Percentiles rank a stretch among this genome's conserved stretches.
Evolutionary conservation across 2,797 vertebrate genomes (phyloP).

Genomic region (Tauraco hartlaubi): DNA sequence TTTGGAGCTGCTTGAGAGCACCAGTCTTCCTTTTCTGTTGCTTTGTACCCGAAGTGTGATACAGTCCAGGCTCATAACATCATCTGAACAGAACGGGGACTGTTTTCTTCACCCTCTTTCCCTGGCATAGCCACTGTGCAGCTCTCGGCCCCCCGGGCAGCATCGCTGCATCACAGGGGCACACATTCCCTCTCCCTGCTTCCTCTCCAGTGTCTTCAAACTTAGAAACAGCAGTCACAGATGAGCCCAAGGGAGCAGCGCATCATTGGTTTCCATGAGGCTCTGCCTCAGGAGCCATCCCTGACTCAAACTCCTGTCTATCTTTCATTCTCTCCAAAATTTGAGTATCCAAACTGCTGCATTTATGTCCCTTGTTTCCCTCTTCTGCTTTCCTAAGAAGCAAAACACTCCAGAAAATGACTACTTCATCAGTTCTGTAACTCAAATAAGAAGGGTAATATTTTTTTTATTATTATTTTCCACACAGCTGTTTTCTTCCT

Average conservation of each 20-base stretch:
- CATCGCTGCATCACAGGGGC: neutral
- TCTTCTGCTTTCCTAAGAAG: constrained; percentile 40
- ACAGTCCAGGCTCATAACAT: neutral
- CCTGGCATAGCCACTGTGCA: neutral
- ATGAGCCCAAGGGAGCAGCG: neutral
- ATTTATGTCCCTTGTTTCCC: neutral
- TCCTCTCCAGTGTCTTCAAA: neutral
- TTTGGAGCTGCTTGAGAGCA: neutral
- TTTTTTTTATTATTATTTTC: constrained; percentile 47
- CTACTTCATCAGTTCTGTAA: constrained; percentile 64
- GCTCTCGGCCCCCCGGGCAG: neutral
- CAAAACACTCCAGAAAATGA: constrained; percentile 19
- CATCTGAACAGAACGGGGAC: neutral
- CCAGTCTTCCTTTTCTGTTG: neutral
- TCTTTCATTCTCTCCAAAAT: neutral
- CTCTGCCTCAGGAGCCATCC: neutral
- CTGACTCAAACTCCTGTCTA: neutral
- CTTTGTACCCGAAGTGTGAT: neutral
- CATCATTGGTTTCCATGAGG: neutral
- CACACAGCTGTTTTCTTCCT: constrained; percentile 58
- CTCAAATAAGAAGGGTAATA: constrained; percentile 28
- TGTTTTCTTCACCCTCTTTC: neutral
- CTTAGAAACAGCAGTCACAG: neutral
- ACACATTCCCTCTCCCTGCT: neutral
- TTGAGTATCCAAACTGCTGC: neutral